phyloP scores from a whole-genome alignment of 2,888 invertebrate species.

The Machimus rusticus region DNA sequence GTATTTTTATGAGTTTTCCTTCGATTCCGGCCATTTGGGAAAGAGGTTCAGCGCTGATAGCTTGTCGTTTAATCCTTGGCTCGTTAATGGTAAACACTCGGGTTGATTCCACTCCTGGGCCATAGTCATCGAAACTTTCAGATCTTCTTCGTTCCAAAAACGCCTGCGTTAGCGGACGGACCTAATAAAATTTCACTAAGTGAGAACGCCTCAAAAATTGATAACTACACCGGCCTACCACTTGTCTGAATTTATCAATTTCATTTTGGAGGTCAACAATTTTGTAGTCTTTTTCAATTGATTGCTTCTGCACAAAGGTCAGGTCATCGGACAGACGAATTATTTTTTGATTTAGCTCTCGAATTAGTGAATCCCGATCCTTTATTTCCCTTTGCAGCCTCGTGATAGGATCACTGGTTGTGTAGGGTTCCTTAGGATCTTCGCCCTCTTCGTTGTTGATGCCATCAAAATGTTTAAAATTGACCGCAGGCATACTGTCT shows the following conservation, averaged over 20 bases:
- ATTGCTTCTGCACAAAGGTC: conserved; percentile 54
- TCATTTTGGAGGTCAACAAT: conserved; percentile 83
- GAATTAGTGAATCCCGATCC: conserved; percentile 53
- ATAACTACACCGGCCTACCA: conserved; percentile 63
- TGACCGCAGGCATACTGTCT: background rate
- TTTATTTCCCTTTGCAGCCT: conserved; percentile 52
- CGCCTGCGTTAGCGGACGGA: conserved; percentile 72
- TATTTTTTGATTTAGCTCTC: conserved; percentile 54
- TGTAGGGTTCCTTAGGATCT: conserved; percentile 33
- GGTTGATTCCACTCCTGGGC: conserved; percentile 67
- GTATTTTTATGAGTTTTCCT: conserved; percentile 72
- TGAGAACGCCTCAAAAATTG: background rate
- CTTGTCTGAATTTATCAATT: conserved; percentile 85
- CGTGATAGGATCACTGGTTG: conserved; percentile 47
- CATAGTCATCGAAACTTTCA: conserved; percentile 63
- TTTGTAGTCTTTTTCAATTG: conserved; percentile 74
- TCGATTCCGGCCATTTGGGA: conserved; percentile 66
- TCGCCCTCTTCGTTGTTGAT: background rate
- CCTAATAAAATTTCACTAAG: conserved; percentile 31
- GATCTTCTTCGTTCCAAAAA: conserved; percentile 66
- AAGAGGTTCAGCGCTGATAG: conserved; percentile 79
- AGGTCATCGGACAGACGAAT: conserved; percentile 55
- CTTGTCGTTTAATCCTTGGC: conserved; percentile 72
- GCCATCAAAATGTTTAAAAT: background rate
- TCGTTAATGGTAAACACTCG: conserved; percentile 65